A percentile compares a stretch with the other conserved stretches of the same genome.
Conservation (phyloP, 2,113 vertebrate genomes). For the Romanogobio albipinnatus region DNA sequence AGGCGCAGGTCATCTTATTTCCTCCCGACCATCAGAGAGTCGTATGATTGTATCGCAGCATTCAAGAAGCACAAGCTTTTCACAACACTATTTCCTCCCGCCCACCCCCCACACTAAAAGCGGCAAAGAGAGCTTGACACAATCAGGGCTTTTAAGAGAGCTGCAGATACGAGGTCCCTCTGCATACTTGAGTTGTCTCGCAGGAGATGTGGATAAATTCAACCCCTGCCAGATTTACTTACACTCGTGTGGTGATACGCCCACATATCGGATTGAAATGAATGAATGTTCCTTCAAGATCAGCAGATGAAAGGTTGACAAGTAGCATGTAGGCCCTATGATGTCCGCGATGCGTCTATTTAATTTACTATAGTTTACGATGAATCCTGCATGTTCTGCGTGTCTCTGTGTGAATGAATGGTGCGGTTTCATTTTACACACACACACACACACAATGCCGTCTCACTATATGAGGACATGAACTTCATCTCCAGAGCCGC, state of each 20-base stretch:
- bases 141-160: constrained; percentile 68
- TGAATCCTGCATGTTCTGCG: too few species aligned
- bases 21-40: constrained; percentile 75
- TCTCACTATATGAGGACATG: too few species aligned
- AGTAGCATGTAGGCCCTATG: too few species aligned
- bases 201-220: constrained; percentile 25
- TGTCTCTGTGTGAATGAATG: too few species aligned
- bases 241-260: neutral
- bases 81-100: constrained; percentile 62
- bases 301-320: constrained; percentile 1
- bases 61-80: constrained; percentile 74
- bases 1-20: constrained; percentile 77
- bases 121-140: constrained; percentile 69
- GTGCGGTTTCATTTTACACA: too few species aligned
- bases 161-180: constrained; percentile 52
- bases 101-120: constrained; percentile 63
- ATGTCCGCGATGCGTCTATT: too few species aligned
- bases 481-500: too few species aligned
- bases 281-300: constrained; percentile 2
- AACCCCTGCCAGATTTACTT: constrained; percentile 4
- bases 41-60: constrained; percentile 75
- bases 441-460: too few species aligned
- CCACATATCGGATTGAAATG: constrained; percentile 10
- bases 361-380: too few species aligned
- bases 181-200: constrained; percentile 52